Base-by-base conservation (phyloP, 53 echinoderm and acorn worm genomes). In the Holothuria scabra region DNA sequence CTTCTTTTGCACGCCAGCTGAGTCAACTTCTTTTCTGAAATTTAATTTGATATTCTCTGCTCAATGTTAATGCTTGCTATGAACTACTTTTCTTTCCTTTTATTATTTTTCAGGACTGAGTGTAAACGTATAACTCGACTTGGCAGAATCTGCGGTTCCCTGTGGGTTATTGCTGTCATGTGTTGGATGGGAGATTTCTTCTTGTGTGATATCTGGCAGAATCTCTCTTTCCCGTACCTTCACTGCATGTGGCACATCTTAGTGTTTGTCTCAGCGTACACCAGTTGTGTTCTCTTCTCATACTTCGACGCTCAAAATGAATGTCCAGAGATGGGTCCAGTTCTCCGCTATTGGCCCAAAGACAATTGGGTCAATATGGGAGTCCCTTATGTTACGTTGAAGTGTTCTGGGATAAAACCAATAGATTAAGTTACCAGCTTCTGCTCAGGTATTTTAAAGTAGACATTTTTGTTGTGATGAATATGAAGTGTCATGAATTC, bases 281-380 rank as follows among this genome's bases (percentile, higher is more conserved):
- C 92, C 23, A 84, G 79, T 46, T 88, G 91, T 25, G 94, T 97
- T 21, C 87, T 97, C 88, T 94, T 97, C 61, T 88, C 97, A 12
- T 97, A 92, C 87, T 94, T 97, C 29, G 97, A 97, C n/a, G 97
- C 97, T n/a, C 92, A 88, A 89, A 94, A 92, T 81, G 97, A 97
- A 74, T 92, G 84, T 34, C 97, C 97, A 3, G 97, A 97, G 83
- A 93, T 93, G 94, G 97, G 92, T 33, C 97, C 97, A 1, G 92
- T 90, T 10, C 90, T 97, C 28, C 81, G 69, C 56, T 97, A 94
- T 74, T 97, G 97, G 97, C 97, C 97, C 12, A 90, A 88, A 67
- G 97, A 97, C 69, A 66, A 74, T 18, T 97, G 92, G 89, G 85
- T 83, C 56, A 92, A 88, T 69, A 84, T 94, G 33, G 97, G 97